Evolutionary conservation across 2,113 vertebrate genomes (phyloP).

Genomic region (Brachionichthys hirsutus): DNA sequence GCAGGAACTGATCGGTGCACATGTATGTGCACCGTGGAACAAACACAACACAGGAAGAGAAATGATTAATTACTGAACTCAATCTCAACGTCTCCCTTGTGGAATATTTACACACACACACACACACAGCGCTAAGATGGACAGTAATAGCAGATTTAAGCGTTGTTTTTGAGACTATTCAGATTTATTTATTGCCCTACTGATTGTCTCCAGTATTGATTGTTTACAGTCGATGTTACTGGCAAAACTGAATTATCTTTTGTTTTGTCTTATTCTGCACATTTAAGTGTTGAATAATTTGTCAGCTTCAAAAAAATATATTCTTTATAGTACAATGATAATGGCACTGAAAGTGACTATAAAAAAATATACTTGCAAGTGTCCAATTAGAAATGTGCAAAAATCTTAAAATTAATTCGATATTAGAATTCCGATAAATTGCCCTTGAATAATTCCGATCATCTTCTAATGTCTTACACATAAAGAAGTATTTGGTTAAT

Average conservation of each 20-base stretch:
- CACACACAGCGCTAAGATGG: not conserved
- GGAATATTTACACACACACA: conserved; percentile 11
- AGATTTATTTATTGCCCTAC: conserved; percentile 6
- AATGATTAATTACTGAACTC: conserved; percentile 37
- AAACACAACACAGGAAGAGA: not conserved
- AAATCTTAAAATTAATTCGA: too few relatives aligned
- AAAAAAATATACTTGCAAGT: too few relatives aligned
- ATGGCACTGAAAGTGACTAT: too few relatives aligned
- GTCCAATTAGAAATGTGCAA: too few relatives aligned
- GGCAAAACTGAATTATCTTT: not conserved
- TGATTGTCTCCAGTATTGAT: conserved; percentile 25
- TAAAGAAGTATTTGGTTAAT: too few relatives aligned
- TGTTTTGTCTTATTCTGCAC: conserved; percentile 8
- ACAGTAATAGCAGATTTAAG: not conserved
- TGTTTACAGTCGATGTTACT: conserved; percentile 10
- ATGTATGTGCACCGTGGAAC: conserved; percentile 7
- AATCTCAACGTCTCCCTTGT: conserved; percentile 11
- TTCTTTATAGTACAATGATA: too few relatives aligned
- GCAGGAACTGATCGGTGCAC: conserved; percentile 7
- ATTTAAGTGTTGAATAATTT: conserved; percentile 14
- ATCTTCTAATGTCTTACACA: too few relatives aligned
- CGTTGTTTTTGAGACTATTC: conserved; percentile 17
- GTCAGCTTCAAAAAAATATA: not conserved
- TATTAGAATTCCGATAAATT: too few relatives aligned
- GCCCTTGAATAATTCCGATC: too few relatives aligned